Base-by-base conservation (phyloP, 2,797 vertebrate genomes). In the Mastacembelus armatus region DNA sequence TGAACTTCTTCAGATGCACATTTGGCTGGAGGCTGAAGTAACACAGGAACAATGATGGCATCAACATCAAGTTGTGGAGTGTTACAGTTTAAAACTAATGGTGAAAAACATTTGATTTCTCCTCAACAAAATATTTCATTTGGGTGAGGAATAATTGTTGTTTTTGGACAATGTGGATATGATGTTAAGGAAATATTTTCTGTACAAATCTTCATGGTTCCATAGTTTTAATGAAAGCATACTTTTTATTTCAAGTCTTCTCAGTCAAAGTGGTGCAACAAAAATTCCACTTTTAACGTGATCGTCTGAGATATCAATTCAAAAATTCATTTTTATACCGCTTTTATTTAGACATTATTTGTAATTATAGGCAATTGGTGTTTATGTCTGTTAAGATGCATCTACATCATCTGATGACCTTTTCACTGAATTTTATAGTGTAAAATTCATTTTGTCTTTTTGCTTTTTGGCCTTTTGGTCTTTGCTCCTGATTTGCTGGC, bases 391-490 rank as follows among this genome's bases (percentile, higher is more conserved):
- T 62, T 19, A 12, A 44, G 33, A 57, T 18, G 14, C 26, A 38
- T 35, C 0, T 45, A 10, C 40, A 49, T 51, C 8, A 5, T 2
- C 0, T 62, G 5, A 30, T 4, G 0, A 57, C 11, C 19, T 11
- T 68, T 64, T 42, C 0, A 0, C 19, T 51, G 40, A 43, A 66
- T 24, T 16, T 56, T 15, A 30, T 19, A 26, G 30, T 18, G 29
- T 21, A 7, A 52, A 58, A 58, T 74, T 93, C 74, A 95, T 81
- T 93, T 95, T 6, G 80, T 76, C 83, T 93, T 94, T 90, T 93
- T 95, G 89, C 43, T 77, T 90, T 91, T 93, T 47, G 80, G 61
- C 71, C 67, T 93, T 74, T 91, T 94, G 83, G 67, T 85, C 82
- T 91, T 93, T 6, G 77, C 81, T 70, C 86, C 92, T 2, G 86